Evolutionary conservation across 2,797 vertebrate genomes (phyloP).

Genomic region (Centroberyx gerrardi): DNA sequence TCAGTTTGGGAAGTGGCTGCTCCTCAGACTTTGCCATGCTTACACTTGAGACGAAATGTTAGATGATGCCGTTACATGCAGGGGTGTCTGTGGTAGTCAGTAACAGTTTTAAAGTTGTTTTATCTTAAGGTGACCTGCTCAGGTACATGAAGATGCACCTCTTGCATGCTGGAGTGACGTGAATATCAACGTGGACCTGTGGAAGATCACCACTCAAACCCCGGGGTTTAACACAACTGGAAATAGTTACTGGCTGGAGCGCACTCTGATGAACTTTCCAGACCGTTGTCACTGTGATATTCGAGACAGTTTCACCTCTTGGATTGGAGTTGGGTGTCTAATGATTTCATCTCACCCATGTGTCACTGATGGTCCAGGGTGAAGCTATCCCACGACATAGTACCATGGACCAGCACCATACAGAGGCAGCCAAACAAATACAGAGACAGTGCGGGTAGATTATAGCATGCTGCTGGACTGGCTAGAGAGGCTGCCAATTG

Average conservation of each 20-base stretch:
- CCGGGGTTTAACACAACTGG: slow-evolving; percentile 25
- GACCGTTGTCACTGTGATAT: slow-evolving; percentile 80
- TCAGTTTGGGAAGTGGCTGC: slow-evolving; percentile 12
- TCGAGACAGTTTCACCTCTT: slow-evolving; percentile 27
- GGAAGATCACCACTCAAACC: slow-evolving; percentile 33
- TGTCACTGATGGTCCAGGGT: slow-evolving; percentile 56
- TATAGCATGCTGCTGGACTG: not conserved
- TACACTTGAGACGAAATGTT: slow-evolving; percentile 10
- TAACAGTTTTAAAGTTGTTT: slow-evolving; percentile 55
- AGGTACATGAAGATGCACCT: slow-evolving; percentile 64
- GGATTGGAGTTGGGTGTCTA: slow-evolving; percentile 24
- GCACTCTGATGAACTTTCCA: slow-evolving; percentile 49
- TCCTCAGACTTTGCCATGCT: slow-evolving; percentile 5
- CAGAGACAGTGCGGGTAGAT: slow-evolving; percentile 1
- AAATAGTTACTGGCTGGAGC: slow-evolving; percentile 34
- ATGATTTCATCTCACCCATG: slow-evolving; percentile 49
- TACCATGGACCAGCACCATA: not conserved
- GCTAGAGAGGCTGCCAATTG: too few species aligned
- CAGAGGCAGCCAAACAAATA: slow-evolving; percentile 35
- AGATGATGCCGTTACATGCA: slow-evolving; percentile 4
- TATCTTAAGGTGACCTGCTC: slow-evolving; percentile 65
- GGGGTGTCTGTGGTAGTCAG: slow-evolving; percentile 38
- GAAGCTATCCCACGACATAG: slow-evolving; percentile 25
- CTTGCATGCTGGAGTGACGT: slow-evolving; percentile 33
- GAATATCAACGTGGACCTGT: slow-evolving; percentile 33